phyloP scores from a whole-genome alignment of 1,140 invertebrate species.

The Ctenoplectra terminalis region DNA sequence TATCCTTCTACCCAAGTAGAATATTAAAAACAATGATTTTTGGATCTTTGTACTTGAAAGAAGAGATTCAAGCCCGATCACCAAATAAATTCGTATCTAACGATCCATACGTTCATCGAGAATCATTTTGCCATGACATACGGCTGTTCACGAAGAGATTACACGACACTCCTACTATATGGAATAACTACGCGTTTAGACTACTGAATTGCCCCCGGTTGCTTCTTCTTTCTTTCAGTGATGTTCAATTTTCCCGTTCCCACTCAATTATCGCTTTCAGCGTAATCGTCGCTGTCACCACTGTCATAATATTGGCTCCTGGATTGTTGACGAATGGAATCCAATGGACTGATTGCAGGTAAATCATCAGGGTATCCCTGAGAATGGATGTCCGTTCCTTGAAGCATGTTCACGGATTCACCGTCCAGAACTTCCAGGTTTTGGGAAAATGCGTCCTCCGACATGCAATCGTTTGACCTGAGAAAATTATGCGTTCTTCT shows the following conservation, averaged over 20 bases:
- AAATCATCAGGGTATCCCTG: conserved; percentile 11
- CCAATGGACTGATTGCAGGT: conserved; percentile 6
- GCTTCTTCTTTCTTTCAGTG: neutral
- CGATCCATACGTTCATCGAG: neutral
- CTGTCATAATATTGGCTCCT: conserved; percentile 75
- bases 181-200: conserved; percentile 23
- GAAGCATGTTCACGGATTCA: conserved; percentile 67
- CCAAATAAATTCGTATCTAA: conserved; percentile 29
- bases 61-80: neutral
- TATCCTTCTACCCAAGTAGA: neutral
- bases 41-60: conserved; percentile 29
- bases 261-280: conserved; percentile 80
- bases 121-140: conserved; percentile 4
- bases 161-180: conserved; percentile 37
- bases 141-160: conserved; percentile 12
- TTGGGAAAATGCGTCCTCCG: conserved; percentile 76
- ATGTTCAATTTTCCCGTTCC: neutral
- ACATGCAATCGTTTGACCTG: conserved; percentile 75
- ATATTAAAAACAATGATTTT: neutral
- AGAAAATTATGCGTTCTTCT: conserved; percentile 40
- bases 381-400: conserved; percentile 15
- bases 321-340: conserved; percentile 37
- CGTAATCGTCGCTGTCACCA: conserved; percentile 81
- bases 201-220: neutral
- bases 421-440: conserved; percentile 75